Percentiles rank a stretch among this genome's conserved stretches.
Evolutionary conservation across 2,888 invertebrate species (phyloP).

Genomic region (Eremobia ochroleuca): DNA sequence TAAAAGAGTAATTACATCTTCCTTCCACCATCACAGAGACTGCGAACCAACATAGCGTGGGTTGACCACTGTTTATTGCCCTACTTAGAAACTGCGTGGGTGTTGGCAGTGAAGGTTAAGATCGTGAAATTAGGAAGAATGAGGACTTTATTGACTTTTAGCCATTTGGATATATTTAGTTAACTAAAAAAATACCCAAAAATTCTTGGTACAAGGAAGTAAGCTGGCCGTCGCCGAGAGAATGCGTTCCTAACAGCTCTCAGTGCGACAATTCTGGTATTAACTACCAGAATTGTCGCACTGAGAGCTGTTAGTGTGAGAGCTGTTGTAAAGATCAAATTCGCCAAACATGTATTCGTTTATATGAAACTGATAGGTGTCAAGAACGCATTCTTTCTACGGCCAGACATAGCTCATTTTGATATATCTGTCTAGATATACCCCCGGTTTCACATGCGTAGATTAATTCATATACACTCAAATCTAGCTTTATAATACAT

Average conservation of each 20-base stretch:
- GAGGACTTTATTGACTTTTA: neutral
- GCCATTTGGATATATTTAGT: neutral
- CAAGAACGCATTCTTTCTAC: too few species aligned
- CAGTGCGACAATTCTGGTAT: neutral
- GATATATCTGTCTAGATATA: neutral
- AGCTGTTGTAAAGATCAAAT: too few species aligned
- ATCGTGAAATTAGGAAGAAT: constrained; percentile 7
- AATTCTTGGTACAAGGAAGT: neutral
- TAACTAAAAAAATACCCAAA: neutral
- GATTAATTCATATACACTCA: neutral
- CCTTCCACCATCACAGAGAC: constrained; percentile 1
- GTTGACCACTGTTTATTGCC: constrained; percentile 20
- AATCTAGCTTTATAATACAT: too few species aligned
- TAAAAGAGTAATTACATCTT: constrained; percentile 7
- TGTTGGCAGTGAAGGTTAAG: constrained; percentile 11
- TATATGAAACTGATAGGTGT: too few species aligned
- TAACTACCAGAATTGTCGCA: too few species aligned
- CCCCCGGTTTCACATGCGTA: neutral
- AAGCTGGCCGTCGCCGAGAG: too few species aligned
- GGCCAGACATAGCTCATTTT: neutral
- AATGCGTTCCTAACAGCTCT: neutral
- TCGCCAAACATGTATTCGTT: too few species aligned
- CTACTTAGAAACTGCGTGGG: constrained; percentile 23
- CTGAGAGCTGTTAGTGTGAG: too few species aligned
- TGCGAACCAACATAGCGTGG: constrained; percentile 20